Conservation (phyloP, 1,140 invertebrate genomes). For the Achatina immaculata region DNA sequence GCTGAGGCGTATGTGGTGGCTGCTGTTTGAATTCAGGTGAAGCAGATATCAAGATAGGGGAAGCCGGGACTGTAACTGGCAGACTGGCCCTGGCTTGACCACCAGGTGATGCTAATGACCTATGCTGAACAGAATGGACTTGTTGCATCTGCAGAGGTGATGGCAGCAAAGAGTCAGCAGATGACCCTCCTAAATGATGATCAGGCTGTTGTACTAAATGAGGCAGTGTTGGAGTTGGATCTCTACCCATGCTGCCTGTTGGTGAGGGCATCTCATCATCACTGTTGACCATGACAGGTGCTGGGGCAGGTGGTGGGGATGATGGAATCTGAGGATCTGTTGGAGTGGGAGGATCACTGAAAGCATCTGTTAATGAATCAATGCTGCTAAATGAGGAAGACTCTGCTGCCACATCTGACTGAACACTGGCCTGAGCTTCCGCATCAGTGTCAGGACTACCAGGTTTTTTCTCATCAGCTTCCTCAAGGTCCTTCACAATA, state of each 20-base stretch:
- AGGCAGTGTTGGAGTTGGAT: conserved; percentile 12
- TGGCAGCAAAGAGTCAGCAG: conserved; percentile 22
- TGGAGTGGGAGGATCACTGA: conserved; percentile 20
- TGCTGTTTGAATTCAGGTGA: conserved; percentile 33
- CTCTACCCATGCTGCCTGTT: conserved; percentile 22
- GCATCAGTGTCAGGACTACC: background rate
- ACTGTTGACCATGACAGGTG: conserved; percentile 33
- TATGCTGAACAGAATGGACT: conserved; percentile 10
- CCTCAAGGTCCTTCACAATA: conserved; percentile 35
- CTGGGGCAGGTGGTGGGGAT: conserved; percentile 36
- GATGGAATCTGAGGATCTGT: conserved; percentile 32
- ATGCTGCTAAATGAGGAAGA: conserved; percentile 35
- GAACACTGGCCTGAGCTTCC: conserved; percentile 24
- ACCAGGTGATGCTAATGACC: background rate
- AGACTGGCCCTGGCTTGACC: background rate
- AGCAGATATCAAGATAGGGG: conserved; percentile 19
- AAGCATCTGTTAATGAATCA: conserved; percentile 26
- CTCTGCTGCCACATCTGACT: conserved; percentile 12
- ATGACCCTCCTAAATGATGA: background rate
- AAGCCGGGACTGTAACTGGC: conserved; percentile 11
- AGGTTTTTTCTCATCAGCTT: conserved; percentile 30
- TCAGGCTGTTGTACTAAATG: conserved; percentile 6
- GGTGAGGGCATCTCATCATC: conserved; percentile 35
- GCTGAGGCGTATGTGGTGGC: background rate
- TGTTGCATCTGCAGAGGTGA: conserved; percentile 24